Evolutionary conservation across 2,797 vertebrate genomes (phyloP).

Genomic region (Menidia menidia): DNA sequence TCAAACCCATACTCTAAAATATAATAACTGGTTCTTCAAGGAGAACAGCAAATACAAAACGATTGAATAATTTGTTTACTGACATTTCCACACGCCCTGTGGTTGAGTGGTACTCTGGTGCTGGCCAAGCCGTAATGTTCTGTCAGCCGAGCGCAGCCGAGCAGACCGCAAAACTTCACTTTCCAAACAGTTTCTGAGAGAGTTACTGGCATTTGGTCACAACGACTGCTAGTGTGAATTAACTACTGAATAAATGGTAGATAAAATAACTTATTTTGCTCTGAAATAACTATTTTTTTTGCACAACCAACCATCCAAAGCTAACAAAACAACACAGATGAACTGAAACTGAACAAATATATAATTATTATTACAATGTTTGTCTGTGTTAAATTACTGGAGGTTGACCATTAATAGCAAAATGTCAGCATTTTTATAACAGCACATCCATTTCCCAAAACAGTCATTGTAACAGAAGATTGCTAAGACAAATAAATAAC

Average conservation of each 20-base stretch:
- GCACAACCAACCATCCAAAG: not conserved
- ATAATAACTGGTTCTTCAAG: constrained; percentile 14
- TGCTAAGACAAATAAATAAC: too few relatives aligned
- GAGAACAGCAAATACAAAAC: constrained; percentile 24
- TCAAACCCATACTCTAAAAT: constrained; percentile 19
- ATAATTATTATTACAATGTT: too few relatives aligned
- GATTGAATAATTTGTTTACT: constrained; percentile 13
- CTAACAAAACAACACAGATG: not conserved
- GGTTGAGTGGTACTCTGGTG: constrained; percentile 57
- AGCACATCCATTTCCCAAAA: too few relatives aligned
- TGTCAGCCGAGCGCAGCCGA: constrained; percentile 60
- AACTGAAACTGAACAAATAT: not conserved
- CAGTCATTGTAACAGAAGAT: too few relatives aligned
- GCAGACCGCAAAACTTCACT: constrained; percentile 62
- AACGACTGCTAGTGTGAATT: constrained; percentile 10
- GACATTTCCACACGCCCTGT: constrained; percentile 51
- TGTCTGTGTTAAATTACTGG: too few relatives aligned
- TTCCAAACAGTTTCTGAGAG: constrained; percentile 26
- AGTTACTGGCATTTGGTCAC: constrained; percentile 23
- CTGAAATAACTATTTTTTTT: not conserved
- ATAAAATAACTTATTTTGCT: not conserved
- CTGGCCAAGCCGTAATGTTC: constrained; percentile 63
- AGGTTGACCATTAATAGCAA: too few relatives aligned
- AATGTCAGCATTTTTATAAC: too few relatives aligned
- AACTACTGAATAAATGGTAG: constrained; percentile 4